A percentile compares a stretch with the other conserved stretches of the same genome.
Evolutionary conservation across 2,113 vertebrate species (phyloP).

Genomic region (Nannobrachium achirus): DNA sequence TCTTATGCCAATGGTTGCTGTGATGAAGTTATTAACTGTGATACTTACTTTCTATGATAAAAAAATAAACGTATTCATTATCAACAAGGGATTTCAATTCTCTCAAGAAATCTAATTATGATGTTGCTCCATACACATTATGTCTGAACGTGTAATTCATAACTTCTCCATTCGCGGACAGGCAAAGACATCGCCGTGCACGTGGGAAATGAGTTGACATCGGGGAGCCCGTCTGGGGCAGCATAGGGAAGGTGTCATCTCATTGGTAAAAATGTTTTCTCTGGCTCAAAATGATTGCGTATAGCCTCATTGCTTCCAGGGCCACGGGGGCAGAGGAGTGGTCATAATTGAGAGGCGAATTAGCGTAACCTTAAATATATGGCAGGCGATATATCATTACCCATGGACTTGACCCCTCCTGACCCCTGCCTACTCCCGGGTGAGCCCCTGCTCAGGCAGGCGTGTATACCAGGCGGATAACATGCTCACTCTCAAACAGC

Average conservation of each 20-base stretch:
- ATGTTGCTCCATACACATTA: not conserved
- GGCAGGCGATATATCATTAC: constrained; percentile 97
- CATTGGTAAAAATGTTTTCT: constrained; percentile 72
- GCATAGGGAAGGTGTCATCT: constrained; percentile 82
- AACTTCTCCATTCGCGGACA: not conserved
- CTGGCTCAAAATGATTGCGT: constrained; percentile 82
- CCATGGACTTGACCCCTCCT: constrained; percentile 93
- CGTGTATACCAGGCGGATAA: constrained; percentile 77
- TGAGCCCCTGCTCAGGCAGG: constrained; percentile 78
- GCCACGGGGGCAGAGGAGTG: constrained; percentile 73
- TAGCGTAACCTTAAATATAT: constrained; percentile 92
- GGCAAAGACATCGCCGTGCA: constrained; percentile 25
- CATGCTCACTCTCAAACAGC: constrained; percentile 86
- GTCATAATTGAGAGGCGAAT: constrained; percentile 90
- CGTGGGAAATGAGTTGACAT: constrained; percentile 39
- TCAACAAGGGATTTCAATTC: not conserved
- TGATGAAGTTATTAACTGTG: not conserved
- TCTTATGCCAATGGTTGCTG: not conserved
- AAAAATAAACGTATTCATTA: too few relatives aligned
- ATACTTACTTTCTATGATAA: too few relatives aligned
- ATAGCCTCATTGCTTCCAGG: constrained; percentile 70
- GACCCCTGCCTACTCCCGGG: constrained; percentile 86
- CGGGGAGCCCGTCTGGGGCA: constrained; percentile 56
- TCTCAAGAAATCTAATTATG: not conserved
- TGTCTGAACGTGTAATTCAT: not conserved